Base-by-base conservation (phyloP, 2,888 invertebrate species). In the Diogma glabrata region DNA sequence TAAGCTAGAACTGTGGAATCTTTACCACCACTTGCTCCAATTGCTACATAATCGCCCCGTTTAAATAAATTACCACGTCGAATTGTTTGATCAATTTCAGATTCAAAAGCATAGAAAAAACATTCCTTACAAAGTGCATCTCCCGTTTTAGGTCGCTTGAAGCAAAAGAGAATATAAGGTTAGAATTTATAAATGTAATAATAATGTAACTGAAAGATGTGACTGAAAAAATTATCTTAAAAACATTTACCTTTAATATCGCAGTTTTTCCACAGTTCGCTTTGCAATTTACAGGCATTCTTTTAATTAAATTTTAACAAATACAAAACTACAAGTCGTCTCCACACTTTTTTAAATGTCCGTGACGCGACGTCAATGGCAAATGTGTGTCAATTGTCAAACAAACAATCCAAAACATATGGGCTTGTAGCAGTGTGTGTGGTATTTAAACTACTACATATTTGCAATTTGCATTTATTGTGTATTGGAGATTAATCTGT, bases 1-100 rank as follows among this genome's bases (percentile, higher is more conserved):
- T 95, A 87, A 0, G 97, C 97, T 51, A 99, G 74, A 14, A 99
- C 99, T 3, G 99, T 99, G 0, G 97, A 99, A 69, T 99, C 99
- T 74, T 91, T 91, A 23, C 92, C 92, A 24, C 92, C 92, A 30
- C 90, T 91, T 0, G 95, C 96, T 23, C 90, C 96, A 22, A 96
- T 81, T 2, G 95, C 96, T 22, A 96, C 91, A 36, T 83, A 85
- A 61, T 89, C 82, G 1, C 90, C 92, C 50, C 72, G 75, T 50
- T 80, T 81, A 64, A 97, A 96, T 47, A 97, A 73, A 55, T 85
- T 76, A 20, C 82, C 87, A 62, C 82, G 79, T 2, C 74, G 74
- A 48, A 97, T 94, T 0, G 95, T 96, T 61, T 84, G 81, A 71
- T 97, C 95, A 55, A 96, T 82, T 75, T 97, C 97, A 50, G 84